Base-by-base conservation (phyloP, 2,888 invertebrate genomes). In the Druceiella hillmani region DNA sequence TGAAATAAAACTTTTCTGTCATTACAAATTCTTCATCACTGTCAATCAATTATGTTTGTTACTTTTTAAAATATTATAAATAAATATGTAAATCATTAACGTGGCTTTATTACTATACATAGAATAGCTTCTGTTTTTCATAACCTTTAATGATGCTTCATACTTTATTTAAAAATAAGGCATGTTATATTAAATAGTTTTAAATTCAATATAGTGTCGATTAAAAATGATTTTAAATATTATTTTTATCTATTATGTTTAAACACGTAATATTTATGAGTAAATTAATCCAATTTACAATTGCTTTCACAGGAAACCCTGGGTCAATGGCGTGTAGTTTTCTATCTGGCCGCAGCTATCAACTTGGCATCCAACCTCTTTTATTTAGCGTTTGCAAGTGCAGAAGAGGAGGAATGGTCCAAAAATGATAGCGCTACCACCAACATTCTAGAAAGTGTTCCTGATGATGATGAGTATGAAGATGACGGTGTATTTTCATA, bases 381-480 rank as follows among this genome's bases (percentile, higher is more conserved):
- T 56, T 89, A 88, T 57, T 63, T 89, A 41, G 68, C 83, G 48
- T 87, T 87, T 56, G 84, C 86, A 2, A 86, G 86, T 48, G 83
- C 87, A 1, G 78, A 80, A 25, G 87, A 87, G 58, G 84, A 87
- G 48, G 60, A 71, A 2, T 83, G 83, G 83, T 75, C 74, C 7
- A 59, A 33, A n/a, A n/a, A n/a, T n/a, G n/a, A n/a, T 4, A 27
- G 22, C 22, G n/a, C 6, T 20, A 9, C n/a, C 22, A 9, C 6
- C n/a, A 6, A 20, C 6, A 20, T n/a, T 6, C 22, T n/a, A 6
- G 6, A 20, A 9, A 20, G 6, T 20, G 22, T 7, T 6, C 6
- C 22, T 7, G 22, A 6, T 6, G 22, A 20, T n/a, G 22, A 20
- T 7, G 22, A 20, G n/a, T 6, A 20, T n/a, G 6, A 6, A 20